These are phyloP conservation scores for Petroica traversi DNA, from an alignment of 2,113 vertebrate genomes.

Conservation along the genomic window DNA sequence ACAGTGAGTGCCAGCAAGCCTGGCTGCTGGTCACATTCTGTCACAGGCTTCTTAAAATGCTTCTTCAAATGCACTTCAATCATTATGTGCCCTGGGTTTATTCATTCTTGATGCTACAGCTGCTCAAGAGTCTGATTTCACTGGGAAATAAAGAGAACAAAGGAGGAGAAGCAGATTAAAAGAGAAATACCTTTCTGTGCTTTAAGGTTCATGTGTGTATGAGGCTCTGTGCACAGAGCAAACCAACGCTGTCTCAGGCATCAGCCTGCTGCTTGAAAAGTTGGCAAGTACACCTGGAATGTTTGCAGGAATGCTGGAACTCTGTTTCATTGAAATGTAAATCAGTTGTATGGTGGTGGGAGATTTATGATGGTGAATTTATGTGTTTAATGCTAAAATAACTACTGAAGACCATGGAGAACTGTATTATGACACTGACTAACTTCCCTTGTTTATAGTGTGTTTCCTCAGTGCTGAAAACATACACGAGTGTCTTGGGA, in stretches of 20 bases:
- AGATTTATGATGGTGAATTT: neutral
- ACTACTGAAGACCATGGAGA: neutral
- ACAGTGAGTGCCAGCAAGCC: neutral
- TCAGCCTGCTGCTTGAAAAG: neutral
- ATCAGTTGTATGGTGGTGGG: neutral
- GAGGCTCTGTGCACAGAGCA: neutral
- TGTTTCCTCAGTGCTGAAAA: conserved; percentile 28
- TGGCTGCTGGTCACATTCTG: neutral
- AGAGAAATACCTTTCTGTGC: neutral
- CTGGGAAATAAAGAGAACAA: neutral
- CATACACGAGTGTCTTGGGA: conserved; percentile 4
- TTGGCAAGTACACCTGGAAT: conserved; percentile 69
- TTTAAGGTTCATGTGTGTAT: neutral
- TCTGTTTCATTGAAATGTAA: neutral
- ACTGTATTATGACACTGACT: neutral
- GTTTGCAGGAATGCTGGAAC: conserved; percentile 53
- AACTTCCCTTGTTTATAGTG: conserved; percentile 30
- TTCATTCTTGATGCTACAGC: neutral
- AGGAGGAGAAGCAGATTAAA: neutral
- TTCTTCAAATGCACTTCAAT: neutral
- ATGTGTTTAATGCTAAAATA: neutral
- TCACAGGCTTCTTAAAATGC: neutral
- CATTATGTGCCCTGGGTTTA: neutral
- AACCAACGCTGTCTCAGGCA: neutral
- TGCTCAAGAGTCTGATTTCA: neutral